Base-by-base conservation (phyloP, 2,113 vertebrate species). In the Lichenostomus cassidix region DNA sequence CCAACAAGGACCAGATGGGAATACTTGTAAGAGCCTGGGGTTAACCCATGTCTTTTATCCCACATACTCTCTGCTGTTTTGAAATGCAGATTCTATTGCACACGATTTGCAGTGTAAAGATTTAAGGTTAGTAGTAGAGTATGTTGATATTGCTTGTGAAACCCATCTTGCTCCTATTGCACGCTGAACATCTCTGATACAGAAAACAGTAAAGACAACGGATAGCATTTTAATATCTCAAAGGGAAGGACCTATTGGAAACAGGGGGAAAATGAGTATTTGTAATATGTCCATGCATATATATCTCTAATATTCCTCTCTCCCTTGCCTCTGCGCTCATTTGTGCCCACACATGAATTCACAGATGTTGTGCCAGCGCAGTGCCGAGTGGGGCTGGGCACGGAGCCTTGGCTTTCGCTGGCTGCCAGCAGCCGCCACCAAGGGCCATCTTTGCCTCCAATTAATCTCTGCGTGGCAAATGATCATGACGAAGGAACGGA, bases 31-130 rank as follows among this genome's bases (percentile, higher is more conserved):
- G 78, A 92, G 78, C 71, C 88, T 9, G 50, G 80, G 85, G 84
- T 94, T 94, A 92, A 86, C 91, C 87, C 41, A 0, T 60, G 83
- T 41, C 68, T 94, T 87, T 88, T 83, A 92, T 86, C 92, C 77
- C 73, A 87, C 65, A 10, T 53, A 74, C 62, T 71, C 81, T 67
- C 64, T n/a, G 83, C 80, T 83, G 87, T 77, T 89, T 75, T 39
- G 76, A 90, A 86, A 78, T 31, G 81, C 83, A 81, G 89, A 71
- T 68, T 20, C 83, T 31, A 37, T 68, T 79, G 94, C 76, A 65
- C 3, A 1, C 12, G 1, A 56, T 69, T 59, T 60, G 76, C 76
- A 65, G 92, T 9, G 58, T 77, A 86, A 90, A 83, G 94, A 87
- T 78, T 63, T 47, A 64, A 77, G 1, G 10, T 58, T 71, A 68